Base-by-base conservation (phyloP, 2,113 vertebrate species). In the Etheostoma spectabile region DNA sequence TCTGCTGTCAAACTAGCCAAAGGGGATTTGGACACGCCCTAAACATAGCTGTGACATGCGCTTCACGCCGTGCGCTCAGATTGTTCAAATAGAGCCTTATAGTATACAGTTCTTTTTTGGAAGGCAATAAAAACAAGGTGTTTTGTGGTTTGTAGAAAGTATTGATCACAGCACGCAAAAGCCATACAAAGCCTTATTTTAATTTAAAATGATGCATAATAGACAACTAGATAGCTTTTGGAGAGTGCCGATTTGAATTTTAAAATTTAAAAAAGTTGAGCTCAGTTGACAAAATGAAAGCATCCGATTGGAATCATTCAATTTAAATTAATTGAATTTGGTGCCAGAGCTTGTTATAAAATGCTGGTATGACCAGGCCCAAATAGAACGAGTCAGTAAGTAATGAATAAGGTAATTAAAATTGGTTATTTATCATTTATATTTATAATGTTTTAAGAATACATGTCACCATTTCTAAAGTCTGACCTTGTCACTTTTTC, bases 401-500 rank as follows among this genome's bases (percentile, higher is more conserved):
- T 13, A 49, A 38, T 5, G 1, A 46, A 24, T 71, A 2, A 64
- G 21, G 52, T 42, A 42, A 42, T 11, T 11, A 2, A 42, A 42
- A 42, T 11, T 42, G 38, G 8, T 42, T 42, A 30, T 30, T 30
- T 3, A 30, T 30, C 3, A 30, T 30, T 30, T 30, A 30, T 30
- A 30, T 30, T 30, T 4, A 4, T 30, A 30, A 30, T 66, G 49
- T 33, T 22, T 11, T 65, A 10, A 8, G 53, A 51, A 21, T 10
- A 1, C 21, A 18, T 51, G 46, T 55, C 57, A 42, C 22, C 19
- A 18, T 53, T 68, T 60, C 6, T 27, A 21, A 84, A 62, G 12
- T 30, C 4, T 61, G 57, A 53, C 4, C 21, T 53, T 49, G 51
- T 79, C 53, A 67, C 21, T 45, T 75, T 70, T 13, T n/a, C 52